These are phyloP conservation scores for Accipiter virgatus DNA, from an alignment of 2,113 vertebrate species.

Conservation along the genomic window DNA sequence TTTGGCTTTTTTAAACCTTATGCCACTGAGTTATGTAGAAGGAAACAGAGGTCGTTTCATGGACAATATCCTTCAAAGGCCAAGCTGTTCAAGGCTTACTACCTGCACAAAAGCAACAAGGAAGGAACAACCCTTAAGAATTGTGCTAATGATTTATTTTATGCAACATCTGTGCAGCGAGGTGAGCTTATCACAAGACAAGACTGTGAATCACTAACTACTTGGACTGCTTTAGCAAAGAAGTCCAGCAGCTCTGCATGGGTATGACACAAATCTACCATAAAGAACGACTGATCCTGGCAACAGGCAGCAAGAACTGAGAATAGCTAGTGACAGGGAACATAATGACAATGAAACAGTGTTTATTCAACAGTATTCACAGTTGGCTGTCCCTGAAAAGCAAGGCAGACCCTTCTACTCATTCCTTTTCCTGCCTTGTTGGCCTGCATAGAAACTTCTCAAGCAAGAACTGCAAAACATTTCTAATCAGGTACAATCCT, in stretches of 20 bases:
- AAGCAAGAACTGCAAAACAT: not conserved
- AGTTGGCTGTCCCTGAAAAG: not conserved
- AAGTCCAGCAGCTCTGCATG: not conserved
- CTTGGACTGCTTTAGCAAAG: not conserved
- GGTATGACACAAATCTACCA: not conserved
- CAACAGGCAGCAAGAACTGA: not conserved
- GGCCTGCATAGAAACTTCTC: not conserved
- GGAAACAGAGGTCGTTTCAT: not conserved
- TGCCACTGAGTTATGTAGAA: not conserved
- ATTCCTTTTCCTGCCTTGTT: not conserved
- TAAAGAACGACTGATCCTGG: not conserved
- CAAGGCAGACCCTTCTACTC: not conserved
- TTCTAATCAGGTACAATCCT: not conserved
- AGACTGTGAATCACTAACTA: not conserved
- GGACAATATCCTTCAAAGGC: not conserved
- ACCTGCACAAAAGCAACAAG: not conserved
- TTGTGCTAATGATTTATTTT: not conserved
- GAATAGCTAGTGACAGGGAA: not conserved
- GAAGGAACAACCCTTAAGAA: not conserved
- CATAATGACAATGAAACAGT: not conserved
- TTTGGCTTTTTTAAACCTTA: not conserved
- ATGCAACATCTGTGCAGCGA: conserved; percentile 2
- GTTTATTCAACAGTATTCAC: not conserved
- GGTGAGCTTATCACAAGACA: not conserved
- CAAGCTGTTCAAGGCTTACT: not conserved